Evolutionary conservation across 2,888 invertebrate species (phyloP).

Genomic region (Drosophila dives): DNA sequence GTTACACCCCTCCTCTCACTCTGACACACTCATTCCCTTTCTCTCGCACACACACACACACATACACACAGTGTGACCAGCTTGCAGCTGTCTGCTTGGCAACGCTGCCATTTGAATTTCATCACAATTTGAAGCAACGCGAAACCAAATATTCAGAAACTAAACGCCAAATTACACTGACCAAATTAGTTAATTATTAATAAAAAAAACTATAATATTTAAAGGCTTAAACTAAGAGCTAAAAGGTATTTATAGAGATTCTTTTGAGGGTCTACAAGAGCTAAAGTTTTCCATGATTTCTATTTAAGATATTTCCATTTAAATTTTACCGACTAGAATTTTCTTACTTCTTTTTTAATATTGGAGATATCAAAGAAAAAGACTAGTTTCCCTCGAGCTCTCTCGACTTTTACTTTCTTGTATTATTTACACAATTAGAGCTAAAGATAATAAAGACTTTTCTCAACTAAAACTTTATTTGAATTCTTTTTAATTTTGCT

Average conservation of each 20-base stretch:
- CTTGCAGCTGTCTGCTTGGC: conserved; percentile 38
- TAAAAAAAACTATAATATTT: too few species aligned
- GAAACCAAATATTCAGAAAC: conserved; percentile 24
- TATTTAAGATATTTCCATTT: not conserved
- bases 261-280: too few species aligned
- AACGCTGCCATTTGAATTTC: conserved; percentile 75
- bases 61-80: conserved; percentile 20
- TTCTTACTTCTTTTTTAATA: not conserved
- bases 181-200: not conserved
- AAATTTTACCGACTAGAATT: not conserved
- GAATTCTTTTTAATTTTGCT: not conserved
- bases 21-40: conserved; percentile 1
- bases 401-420: not conserved
- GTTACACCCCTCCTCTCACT: conserved; percentile 34
- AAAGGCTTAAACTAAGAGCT: too few species aligned
- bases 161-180: not conserved
- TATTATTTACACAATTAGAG: not conserved
- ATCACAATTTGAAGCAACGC: conserved; percentile 60
- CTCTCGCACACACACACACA: conserved; percentile 2
- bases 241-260: not conserved
- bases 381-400: not conserved
- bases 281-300: not conserved
- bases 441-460: not conserved
- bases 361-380: not conserved
- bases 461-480: not conserved